These are phyloP conservation scores for Euleptes europaea DNA, from an alignment of 2,113 vertebrate genomes.

Conservation along the genomic window DNA sequence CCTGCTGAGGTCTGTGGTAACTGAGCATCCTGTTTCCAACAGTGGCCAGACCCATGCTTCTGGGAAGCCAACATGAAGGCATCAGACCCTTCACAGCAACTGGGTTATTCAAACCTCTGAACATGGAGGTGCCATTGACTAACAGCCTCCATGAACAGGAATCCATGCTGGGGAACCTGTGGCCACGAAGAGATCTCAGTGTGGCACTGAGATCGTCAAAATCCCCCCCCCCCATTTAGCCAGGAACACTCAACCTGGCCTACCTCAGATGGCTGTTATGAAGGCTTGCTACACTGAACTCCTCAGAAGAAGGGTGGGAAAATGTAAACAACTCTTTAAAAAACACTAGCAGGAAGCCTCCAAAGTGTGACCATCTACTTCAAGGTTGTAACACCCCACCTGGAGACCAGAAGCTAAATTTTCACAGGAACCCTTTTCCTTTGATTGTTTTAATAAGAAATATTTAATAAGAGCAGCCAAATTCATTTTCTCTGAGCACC, in stretches of 20 bases:
- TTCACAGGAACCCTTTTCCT: accelerated
- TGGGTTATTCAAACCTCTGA: not conserved
- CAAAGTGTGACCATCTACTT: not conserved
- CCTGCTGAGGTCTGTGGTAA: not conserved
- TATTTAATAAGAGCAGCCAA: not conserved
- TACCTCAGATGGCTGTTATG: no score
- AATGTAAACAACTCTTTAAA: not conserved
- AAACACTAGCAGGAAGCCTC: no score
- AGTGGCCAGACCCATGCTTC: not conserved
- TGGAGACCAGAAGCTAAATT: not conserved
- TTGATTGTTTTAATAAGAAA: not conserved
- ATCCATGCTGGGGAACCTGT: not conserved
- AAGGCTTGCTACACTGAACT: not conserved
- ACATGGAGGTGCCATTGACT: not conserved
- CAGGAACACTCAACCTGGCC: not conserved
- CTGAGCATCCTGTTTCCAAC: not conserved
- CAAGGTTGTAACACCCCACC: not conserved
- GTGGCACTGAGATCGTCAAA: no score
- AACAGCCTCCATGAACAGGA: not conserved
- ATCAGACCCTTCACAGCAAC: not conserved
- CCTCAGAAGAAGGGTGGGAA: not conserved
- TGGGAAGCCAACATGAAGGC: not conserved
- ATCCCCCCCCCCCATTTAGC: no score
- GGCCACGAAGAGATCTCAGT: not conserved
- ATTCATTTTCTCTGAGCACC: not conserved